Evolutionary conservation across 1,140 invertebrate species (phyloP), one percentile per base, ranked within the genome.

Genomic region (Hylaeus anthracinus): DNA sequence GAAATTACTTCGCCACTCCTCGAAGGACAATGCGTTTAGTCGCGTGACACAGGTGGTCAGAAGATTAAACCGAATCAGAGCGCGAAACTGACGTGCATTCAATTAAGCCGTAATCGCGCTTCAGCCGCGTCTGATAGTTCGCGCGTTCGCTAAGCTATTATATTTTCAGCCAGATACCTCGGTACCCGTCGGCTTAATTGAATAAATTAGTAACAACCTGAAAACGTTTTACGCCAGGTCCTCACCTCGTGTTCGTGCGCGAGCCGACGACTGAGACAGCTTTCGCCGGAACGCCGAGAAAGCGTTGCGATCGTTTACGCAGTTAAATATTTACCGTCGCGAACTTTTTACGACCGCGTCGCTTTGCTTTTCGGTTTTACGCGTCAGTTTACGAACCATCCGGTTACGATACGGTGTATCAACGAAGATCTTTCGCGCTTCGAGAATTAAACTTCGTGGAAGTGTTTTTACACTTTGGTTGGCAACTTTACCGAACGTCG

Each of bases 61-160:
- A 78, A 85, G 72, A 85, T 85, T 70, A 76, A 82, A 70, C 60
- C 79, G 78, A 85, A 78, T 85, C 73, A 79, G 71, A 37, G 72
- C 60, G 58, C 51, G 12, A 55, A 70, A 58, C 58, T 77, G 84
- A 77, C 78, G 72, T 67, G 43, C 73, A 80, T 81, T 58, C 61
- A 70, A 81, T 85, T 81, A 84, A n/a, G 3, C n/a, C 1, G 41
- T 86, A 85, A 86, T 86, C 66, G 60, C 65, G 12, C 78, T 82
- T 72, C 63, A 55, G 43, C 45, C 43, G 58, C 64, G 37, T 43
- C 61, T 14, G 56, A 69, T 39, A 66, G 72, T 67, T 80, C 60
- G 66, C 60, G 26, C 69, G 56, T 71, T 45, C 51, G 56, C 72
- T 51, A 78, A 78, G 26, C 26, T 26, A 26, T 26, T 26, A 78